These are phyloP conservation scores for Autographa gamma DNA, from an alignment of 2,888 invertebrate species.

Conservation along the genomic window DNA sequence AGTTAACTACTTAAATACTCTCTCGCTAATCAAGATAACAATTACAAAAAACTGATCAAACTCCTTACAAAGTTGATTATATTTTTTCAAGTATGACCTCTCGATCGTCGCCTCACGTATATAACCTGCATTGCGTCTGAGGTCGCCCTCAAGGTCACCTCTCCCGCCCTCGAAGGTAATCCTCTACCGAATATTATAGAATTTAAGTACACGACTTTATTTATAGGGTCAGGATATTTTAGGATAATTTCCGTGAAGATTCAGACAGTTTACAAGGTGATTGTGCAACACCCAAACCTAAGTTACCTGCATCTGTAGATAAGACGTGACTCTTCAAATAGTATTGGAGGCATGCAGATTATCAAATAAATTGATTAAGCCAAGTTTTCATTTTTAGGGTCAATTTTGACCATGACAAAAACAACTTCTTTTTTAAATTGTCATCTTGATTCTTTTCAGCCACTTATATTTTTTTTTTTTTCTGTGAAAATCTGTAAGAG, in stretches of 20 bases:
- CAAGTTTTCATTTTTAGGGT: too few species aligned
- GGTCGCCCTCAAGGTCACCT: constrained; percentile 63
- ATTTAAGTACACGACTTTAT: constrained; percentile 7
- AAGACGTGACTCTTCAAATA: too few species aligned
- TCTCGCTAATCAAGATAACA: neutral
- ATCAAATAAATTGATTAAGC: too few species aligned
- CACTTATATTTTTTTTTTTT: too few species aligned
- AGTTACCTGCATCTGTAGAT: too few species aligned
- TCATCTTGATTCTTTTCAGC: too few species aligned
- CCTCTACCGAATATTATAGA: constrained; percentile 30
- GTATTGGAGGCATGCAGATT: too few species aligned
- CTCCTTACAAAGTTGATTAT: neutral
- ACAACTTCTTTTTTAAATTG: too few species aligned
- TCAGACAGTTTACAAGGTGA: neutral
- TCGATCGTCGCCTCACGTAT: constrained; percentile 29
- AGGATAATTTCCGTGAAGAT: neutral
- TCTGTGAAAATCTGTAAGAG: too few species aligned
- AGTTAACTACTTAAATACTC: neutral
- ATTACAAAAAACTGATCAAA: neutral
- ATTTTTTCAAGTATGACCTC: constrained; percentile 11
- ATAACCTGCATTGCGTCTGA: constrained; percentile 75
- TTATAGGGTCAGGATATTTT: neutral
- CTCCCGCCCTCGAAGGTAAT: constrained; percentile 51
- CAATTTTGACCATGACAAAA: too few species aligned
- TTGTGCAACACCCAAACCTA: too few species aligned